Evolutionary conservation across 1,140 invertebrate species (phyloP), one percentile per base, ranked within the genome.

Genomic region (Aricia agestis): DNA sequence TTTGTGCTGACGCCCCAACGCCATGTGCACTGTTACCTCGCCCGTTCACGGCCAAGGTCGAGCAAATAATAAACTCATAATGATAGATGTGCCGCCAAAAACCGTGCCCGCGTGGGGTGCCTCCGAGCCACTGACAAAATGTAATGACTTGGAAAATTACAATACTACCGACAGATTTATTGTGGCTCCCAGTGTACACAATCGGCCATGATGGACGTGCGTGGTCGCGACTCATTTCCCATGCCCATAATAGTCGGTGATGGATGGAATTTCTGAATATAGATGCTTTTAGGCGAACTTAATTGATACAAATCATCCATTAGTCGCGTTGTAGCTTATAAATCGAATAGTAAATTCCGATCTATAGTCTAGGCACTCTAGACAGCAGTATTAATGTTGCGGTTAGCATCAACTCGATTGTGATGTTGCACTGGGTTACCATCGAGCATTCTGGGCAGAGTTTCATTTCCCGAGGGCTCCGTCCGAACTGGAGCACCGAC

Each of bases 1-100:
- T 45, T 67, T 19, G 11, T 19, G 42, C 42, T 42, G 42, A 67
- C 36, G 36, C n/a, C 19, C 13, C 32, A 17, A 42, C 11, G 66
- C n/a, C 41, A 45, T 67, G 66, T 67, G 42, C 42, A 63, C 59
- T 19, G 59, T 17, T 67, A 19, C 36, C 77, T 74, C 83, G 83
- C 78, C 81, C 84, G 86, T 87, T 88, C 88, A 90, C 84, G 83
- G 88, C 83, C 88, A 90, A 90, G 88, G 88, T 82, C 86, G 83
- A 80, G 74, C 70, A 79, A 79, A 85, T 84, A 86, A 88, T 88
- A 83, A 85, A 86, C 77, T 81, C 77, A 85, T 83, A 79, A 88
- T 79, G 79, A 81, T 82, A 83, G 81, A 83, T 82, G 78, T 86
- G 83, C 79, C 79, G 76, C 77, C 78, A 85, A 85, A 85, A 85